Conservation (phyloP, 2,888 invertebrate genomes). For the Arge pagana region DNA sequence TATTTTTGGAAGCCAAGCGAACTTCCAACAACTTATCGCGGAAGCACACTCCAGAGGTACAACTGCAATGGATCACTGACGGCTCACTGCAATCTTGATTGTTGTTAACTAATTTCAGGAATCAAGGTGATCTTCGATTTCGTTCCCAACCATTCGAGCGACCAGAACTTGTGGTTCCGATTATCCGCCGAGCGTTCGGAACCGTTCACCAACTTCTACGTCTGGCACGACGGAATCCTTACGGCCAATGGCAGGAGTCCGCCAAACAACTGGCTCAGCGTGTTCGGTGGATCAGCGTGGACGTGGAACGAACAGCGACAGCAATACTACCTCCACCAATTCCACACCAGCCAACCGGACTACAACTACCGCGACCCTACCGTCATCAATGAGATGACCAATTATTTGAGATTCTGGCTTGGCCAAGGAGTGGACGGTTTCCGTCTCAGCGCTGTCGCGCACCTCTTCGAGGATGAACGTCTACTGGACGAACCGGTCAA, state of each 20-base stretch:
- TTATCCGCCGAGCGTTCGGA: conserved; percentile 65
- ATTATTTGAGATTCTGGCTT: neutral
- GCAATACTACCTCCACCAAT: conserved; percentile 74
- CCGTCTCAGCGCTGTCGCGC: neutral
- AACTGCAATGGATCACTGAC: too few species aligned
- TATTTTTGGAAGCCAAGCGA: too few species aligned
- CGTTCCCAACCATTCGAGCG: conserved; percentile 73
- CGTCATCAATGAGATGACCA: conserved; percentile 61
- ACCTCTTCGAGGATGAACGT: neutral
- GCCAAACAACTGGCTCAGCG: conserved; percentile 27
- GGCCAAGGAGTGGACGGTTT: neutral
- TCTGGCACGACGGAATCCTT: conserved; percentile 68
- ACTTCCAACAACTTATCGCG: too few species aligned
- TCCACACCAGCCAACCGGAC: conserved; percentile 67
- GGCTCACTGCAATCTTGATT: too few species aligned
- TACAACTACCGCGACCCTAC: conserved; percentile 69
- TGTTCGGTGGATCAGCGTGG: conserved; percentile 72
- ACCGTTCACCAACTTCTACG: conserved; percentile 74
- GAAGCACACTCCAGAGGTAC: too few species aligned
- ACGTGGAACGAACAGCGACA: conserved; percentile 65
- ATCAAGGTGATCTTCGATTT: conserved; percentile 76
- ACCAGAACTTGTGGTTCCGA: conserved; percentile 74
- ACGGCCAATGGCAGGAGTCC: conserved; percentile 42
- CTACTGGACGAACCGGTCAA: neutral
- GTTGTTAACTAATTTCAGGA: too few species aligned